These are phyloP conservation scores for Dexiosoma caninum DNA, from an alignment of 2,888 invertebrate genomes.

Conservation along the genomic window DNA sequence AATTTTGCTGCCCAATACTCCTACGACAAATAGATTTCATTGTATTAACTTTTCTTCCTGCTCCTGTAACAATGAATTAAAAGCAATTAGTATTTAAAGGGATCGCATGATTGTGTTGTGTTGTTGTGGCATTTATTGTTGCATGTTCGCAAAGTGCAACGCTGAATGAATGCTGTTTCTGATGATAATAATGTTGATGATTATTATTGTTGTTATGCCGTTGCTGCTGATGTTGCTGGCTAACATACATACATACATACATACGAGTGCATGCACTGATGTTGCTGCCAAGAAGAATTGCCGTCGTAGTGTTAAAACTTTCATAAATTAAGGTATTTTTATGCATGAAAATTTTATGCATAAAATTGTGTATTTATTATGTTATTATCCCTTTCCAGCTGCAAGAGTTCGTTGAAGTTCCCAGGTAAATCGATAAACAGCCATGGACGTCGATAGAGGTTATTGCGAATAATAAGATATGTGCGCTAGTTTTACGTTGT, in stretches of 20 bases:
- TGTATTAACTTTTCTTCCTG: conserved; percentile 13
- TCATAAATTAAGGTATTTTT: conserved; percentile 55
- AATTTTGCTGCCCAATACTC: background rate
- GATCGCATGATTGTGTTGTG: conserved; percentile 11
- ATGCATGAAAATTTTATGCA: conserved; percentile 47
- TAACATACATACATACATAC: too few relatives aligned
- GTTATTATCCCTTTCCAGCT: conserved; percentile 7
- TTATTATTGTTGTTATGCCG: background rate
- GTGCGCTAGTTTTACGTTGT: too few relatives aligned
- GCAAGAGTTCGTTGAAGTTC: background rate
- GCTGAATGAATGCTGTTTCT: background rate
- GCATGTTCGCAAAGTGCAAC: background rate
- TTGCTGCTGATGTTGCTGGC: background rate
- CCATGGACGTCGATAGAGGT: too few relatives aligned
- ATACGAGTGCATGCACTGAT: too few relatives aligned
- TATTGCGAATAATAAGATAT: too few relatives aligned
- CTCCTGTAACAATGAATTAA: conserved; percentile 41
- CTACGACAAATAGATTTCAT: background rate
- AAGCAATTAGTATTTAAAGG: conserved; percentile 46
- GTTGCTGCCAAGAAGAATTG: background rate
- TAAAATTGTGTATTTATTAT: conserved; percentile 31
- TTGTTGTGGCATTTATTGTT: background rate
- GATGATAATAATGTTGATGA: background rate
- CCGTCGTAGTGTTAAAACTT: conserved; percentile 22
- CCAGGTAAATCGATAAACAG: background rate